Percentiles rank a stretch among this genome's conserved stretches.
Conservation (phyloP, 2,888 invertebrate genomes). For the Spilosoma lubricipeda region DNA sequence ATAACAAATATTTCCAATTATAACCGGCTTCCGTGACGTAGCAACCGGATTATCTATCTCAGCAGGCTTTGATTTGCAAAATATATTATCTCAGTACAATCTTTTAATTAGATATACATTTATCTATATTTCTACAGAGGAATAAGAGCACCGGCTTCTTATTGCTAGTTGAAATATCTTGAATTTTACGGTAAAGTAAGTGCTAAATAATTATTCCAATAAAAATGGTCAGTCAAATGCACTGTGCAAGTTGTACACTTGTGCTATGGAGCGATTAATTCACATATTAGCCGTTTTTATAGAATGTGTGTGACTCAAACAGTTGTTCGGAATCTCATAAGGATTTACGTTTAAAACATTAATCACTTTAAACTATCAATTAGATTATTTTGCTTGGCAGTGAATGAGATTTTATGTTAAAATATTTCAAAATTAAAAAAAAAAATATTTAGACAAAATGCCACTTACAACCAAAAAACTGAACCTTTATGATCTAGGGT, state of each 20-base stretch:
- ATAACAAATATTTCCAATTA: conserved; percentile 58
- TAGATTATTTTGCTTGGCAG: neutral
- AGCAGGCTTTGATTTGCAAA: conserved; percentile 18
- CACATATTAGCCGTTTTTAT: neutral
- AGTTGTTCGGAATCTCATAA: neutral
- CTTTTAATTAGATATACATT: neutral
- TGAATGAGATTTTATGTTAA: neutral
- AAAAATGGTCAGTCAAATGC: neutral
- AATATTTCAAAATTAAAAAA: neutral
- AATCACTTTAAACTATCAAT: neutral
- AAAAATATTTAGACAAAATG: too few relatives aligned
- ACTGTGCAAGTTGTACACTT: neutral
- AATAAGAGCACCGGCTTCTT: neutral
- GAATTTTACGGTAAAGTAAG: neutral
- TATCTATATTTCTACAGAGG: neutral
- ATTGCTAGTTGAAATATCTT: neutral
- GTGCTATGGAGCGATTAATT: neutral
- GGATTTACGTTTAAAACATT: neutral
- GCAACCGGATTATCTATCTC: conserved; percentile 39
- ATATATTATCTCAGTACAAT: neutral
- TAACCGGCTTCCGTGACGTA: conserved; percentile 54
- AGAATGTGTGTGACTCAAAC: neutral
- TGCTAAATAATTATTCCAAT: neutral
- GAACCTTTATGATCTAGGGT: too few relatives aligned
- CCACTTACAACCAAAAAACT: neutral